phyloP scores from a whole-genome alignment of 2,888 invertebrate genomes.

The Lycaena phlaeas region DNA sequence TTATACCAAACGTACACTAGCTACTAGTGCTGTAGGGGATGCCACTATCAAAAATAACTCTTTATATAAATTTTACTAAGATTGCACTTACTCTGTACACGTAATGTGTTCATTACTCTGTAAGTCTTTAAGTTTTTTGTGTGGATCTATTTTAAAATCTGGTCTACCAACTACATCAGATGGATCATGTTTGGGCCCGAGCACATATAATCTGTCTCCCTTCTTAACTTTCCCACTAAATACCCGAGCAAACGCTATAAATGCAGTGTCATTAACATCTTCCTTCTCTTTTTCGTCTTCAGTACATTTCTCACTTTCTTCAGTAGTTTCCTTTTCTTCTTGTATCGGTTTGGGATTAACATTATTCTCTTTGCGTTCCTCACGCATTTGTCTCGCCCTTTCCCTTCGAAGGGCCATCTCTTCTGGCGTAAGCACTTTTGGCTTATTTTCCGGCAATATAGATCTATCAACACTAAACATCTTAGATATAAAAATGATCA shows the following conservation, averaged over 20 bases:
- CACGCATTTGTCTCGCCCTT: constrained; percentile 76
- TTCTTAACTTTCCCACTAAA: constrained; percentile 88
- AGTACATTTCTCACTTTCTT: constrained; percentile 35
- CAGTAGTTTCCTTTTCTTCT: constrained; percentile 25
- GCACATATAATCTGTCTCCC: constrained; percentile 85
- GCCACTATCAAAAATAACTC: no score
- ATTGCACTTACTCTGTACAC: constrained; percentile 56
- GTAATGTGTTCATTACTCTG: constrained; percentile 78
- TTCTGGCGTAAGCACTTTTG: constrained; percentile 81
- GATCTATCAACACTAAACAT: constrained; percentile 89
- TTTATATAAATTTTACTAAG: no score
- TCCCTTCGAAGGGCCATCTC: constrained; percentile 81
- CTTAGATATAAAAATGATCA: constrained; percentile 88
- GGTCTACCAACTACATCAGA: constrained; percentile 59
- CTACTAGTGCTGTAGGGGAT: no score
- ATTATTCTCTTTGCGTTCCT: constrained; percentile 62
- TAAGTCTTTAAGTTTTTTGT: constrained; percentile 73
- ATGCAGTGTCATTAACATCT: constrained; percentile 74
- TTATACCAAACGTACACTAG: no score
- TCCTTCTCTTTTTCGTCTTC: constrained; percentile 51
- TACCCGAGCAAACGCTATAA: constrained; percentile 93
- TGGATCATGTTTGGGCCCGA: constrained; percentile 93
- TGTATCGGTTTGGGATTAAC: constrained; percentile 25
- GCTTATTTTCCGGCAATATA: constrained; percentile 84
- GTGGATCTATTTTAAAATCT: constrained; percentile 53